These are phyloP conservation scores for Thymallus thymallus DNA, from an alignment of 2,113 vertebrate species.

Conservation along the genomic window DNA sequence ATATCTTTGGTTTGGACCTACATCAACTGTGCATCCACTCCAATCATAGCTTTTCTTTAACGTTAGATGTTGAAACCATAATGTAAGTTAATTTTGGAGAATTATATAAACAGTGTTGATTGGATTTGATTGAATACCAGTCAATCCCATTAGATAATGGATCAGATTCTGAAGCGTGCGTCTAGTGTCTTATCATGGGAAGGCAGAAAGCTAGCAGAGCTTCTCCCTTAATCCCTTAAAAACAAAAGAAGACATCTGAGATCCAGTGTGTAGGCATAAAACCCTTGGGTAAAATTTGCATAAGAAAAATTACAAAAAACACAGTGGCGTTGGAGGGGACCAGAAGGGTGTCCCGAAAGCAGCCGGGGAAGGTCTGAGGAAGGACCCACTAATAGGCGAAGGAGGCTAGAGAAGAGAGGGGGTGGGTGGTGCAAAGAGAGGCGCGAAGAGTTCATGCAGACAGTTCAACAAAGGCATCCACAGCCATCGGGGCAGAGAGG, in stretches of 20 bases:
- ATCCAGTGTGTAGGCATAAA: conserved; percentile 66
- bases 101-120: background rate
- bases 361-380: conserved; percentile 30
- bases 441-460: conserved; percentile 71
- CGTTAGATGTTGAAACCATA: background rate
- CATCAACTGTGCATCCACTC: background rate
- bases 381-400: conserved; percentile 18
- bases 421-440: conserved; percentile 40
- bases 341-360: conserved; percentile 58
- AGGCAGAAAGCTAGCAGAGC: conserved; percentile 27
- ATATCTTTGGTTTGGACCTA: background rate
- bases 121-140: conserved; percentile 11
- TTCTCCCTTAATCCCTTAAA: conserved; percentile 58
- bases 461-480: conserved; percentile 74
- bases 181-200: background rate
- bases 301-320: conserved; percentile 73
- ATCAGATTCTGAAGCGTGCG: conserved; percentile 18
- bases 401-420: conserved; percentile 41
- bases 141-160: conserved; percentile 13
- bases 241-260: conserved; percentile 61
- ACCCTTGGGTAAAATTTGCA: conserved; percentile 58
- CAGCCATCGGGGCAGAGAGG: conserved; percentile 55
- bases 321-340: conserved; percentile 56
- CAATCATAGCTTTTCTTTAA: background rate
- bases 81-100: background rate